Base-by-base conservation (phyloP, 2,113 vertebrate species). In the Hoplias malabaricus region DNA sequence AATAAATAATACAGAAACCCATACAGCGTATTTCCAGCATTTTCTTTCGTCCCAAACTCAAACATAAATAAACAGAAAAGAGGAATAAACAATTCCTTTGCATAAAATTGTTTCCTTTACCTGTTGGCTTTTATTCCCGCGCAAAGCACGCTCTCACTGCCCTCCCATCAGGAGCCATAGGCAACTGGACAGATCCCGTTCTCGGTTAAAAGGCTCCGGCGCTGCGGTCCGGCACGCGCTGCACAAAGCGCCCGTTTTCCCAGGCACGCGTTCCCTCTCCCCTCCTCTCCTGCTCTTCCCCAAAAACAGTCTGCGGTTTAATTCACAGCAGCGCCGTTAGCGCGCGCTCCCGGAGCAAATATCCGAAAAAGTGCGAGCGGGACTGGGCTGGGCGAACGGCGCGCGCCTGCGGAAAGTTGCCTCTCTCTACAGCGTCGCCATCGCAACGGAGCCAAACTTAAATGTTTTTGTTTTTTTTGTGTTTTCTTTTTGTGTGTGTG, bases 111-210 rank as follows among this genome's bases (percentile, higher is more conserved):
- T 21, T 67, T 57, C 0, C 33, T 21, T 63, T 92, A 92, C 91
- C 91, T 92, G 91, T 91, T 90, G 89, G 86, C 82, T 70, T 79
- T 89, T 88, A 77, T 68, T 85, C 87, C 89, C 81, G 88, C 80
- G 86, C 80, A 84, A 85, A 81, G 85, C 85, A 82, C 80, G 79
- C 88, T 89, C 87, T 92, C 91, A 92, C 92, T 82, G 86, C 88
- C 87, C 76, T 86, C 87, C 78, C 85, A 77, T 87, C 85, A 83
- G 84, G 84, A 86, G 85, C 90, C 80, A 87, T 83, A 81, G 79
- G 83, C 81, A 82, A 76, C 85, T 81, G 78, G 83, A 86, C 75
- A 81, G 89, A 90, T 92, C 86, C 86, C 87, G 79, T 87, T 83
- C 77, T 54, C 77, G 43, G 78, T 68, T 82, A 75, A 79, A 50